Percentiles rank a stretch among this genome's conserved stretches.
Conservation (phyloP, 2,888 invertebrate genomes). For the Brenthis daphne region DNA sequence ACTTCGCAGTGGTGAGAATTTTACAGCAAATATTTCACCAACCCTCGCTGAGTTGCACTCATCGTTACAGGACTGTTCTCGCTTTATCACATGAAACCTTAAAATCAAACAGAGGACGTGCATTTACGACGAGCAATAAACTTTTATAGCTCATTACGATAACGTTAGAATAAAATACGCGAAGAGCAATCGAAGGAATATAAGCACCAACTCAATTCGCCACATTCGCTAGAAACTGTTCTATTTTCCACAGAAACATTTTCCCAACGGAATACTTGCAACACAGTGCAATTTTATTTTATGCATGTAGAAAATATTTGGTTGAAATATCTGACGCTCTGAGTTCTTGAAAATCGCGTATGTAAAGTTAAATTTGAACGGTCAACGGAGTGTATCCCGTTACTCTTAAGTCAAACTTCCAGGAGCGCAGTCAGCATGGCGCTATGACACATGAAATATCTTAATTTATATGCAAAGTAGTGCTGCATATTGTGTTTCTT, state of each 20-base stretch:
- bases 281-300: conserved; percentile 33
- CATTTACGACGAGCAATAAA: conserved; percentile 68
- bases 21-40: conserved; percentile 1
- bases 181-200: conserved; percentile 60
- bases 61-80: conserved; percentile 50
- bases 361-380: conserved; percentile 47
- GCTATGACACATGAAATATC: conserved; percentile 46
- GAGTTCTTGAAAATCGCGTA: conserved; percentile 52
- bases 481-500: conserved; percentile 40
- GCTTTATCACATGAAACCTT: conserved; percentile 49
- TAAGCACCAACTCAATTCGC: conserved; percentile 33
- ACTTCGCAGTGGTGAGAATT: background rate
- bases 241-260: conserved; percentile 22
- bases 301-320: conserved; percentile 33
- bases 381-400: conserved; percentile 40
- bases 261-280: conserved; percentile 15
- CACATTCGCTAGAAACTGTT: conserved; percentile 13
- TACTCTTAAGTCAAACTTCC: conserved; percentile 2
- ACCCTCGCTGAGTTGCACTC: conserved; percentile 28
- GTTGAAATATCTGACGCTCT: conserved; percentile 63
- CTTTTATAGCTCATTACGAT: conserved; percentile 72
- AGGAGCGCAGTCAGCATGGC: conserved; percentile 56
- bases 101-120: conserved; percentile 58
- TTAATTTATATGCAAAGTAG: conserved; percentile 61
- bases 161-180: conserved; percentile 67